Evolutionary conservation across 2,888 invertebrate species (phyloP).

Genomic region (Reticulitermes lucifugus): DNA sequence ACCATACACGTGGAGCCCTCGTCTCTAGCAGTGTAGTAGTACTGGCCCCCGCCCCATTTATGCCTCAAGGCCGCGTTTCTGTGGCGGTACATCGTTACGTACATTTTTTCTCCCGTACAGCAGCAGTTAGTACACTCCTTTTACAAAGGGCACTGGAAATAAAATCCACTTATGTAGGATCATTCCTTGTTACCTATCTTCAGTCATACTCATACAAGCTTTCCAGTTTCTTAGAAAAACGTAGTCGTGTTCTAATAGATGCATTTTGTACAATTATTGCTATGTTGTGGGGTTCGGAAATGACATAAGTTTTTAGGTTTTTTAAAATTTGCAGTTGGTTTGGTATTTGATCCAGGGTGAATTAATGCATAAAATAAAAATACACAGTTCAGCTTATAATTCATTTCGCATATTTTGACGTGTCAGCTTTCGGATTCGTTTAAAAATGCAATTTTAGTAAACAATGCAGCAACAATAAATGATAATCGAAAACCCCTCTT

Average conservation of each 20-base stretch:
- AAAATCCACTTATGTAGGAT: background rate
- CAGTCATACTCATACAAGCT: background rate
- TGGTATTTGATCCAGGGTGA: too few relatives aligned
- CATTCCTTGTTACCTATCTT: background rate
- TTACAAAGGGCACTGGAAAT: background rate
- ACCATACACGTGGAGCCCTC: conserved; percentile 50
- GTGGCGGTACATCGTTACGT: conserved; percentile 43
- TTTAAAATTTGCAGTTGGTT: background rate
- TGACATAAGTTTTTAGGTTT: too few relatives aligned
- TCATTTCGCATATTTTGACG: too few relatives aligned
- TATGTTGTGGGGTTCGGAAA: conserved; percentile 17
- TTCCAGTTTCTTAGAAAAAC: background rate
- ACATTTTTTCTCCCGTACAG: conserved; percentile 32
- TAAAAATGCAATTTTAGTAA: background rate
- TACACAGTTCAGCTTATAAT: too few relatives aligned
- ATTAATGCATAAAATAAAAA: too few relatives aligned
- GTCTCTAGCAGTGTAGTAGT: conserved; percentile 40
- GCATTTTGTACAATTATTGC: background rate
- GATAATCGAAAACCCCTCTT: conserved; percentile 40
- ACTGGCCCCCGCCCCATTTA: conserved; percentile 51
- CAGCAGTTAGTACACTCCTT: conserved; percentile 25
- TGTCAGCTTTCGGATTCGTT: background rate
- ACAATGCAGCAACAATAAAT: conserved; percentile 15
- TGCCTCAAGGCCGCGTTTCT: conserved; percentile 46
- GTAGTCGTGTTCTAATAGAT: background rate